Evolutionary conservation across 2,888 invertebrate species (phyloP), one percentile per base, ranked within the genome.

Genomic region (Oconnorella tubifera): DNA sequence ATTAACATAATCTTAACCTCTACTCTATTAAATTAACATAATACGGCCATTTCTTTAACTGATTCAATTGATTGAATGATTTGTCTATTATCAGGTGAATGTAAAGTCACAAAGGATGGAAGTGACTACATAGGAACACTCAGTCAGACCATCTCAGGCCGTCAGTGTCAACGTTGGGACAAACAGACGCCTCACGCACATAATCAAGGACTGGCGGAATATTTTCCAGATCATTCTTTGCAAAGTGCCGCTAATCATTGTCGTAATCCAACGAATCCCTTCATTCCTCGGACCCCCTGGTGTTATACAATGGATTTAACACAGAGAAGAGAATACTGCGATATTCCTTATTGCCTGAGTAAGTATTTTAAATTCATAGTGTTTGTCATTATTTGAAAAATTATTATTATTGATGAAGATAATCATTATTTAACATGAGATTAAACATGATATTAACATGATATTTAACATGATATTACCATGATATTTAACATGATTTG

Each of bases 281-380:
- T 57, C 51, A 62, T 56, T n/a, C 23, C 62, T 4, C 31, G 58
- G 23, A 58, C 65, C 6, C 29, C 50, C 25, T 65, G 65, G 65
- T 65, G 65, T 48, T 65, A 65, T 48, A 65, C 62, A 0, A 57
- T 32, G 50, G 62, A 65, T 14, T 33, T 32, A 6, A 33, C 14
- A 25, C 62, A 62, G 31, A 56, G 65, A 25, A 33, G 65, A 23
- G 65, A 65, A 33, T 62, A 56, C 40, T 65, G 65, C 50, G 62
- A 65, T 29, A 33, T 65, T 56, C 65, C 62, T 1, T 33, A 29
- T 29, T 65, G 65, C 29, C 19, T 62, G 2, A 56, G 65, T 65
- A 19, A n/a, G n/a, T n/a, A n/a, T n/a, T n/a, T n/a, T n/a, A n/a
- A n/a, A n/a, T n/a, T n/a, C n/a, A n/a, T n/a, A n/a, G n/a, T n/a